Conservation (phyloP, 2,888 invertebrate species). For the Netelia inedita region DNA sequence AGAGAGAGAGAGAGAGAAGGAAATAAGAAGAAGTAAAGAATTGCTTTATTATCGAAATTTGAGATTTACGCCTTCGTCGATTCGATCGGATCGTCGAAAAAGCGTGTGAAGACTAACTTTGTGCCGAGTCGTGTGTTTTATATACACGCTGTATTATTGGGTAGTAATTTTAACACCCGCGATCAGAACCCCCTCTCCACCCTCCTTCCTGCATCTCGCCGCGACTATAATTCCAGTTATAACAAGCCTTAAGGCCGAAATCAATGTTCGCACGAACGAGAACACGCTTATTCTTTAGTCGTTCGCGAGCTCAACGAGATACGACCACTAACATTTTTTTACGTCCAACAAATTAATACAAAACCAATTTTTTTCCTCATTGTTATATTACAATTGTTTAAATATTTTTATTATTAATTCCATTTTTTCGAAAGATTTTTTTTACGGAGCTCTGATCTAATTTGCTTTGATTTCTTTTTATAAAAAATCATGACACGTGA, state of each 20-base stretch:
- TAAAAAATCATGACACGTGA: constrained; percentile 34
- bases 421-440: constrained; percentile 12
- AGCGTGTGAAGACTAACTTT: constrained; percentile 41
- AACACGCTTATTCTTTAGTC: constrained; percentile 37
- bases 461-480: constrained; percentile 4
- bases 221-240: constrained; percentile 70
- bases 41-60: constrained; percentile 68
- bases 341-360: background rate
- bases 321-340: background rate
- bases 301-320: constrained; percentile 33
- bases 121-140: constrained; percentile 23
- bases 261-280: constrained; percentile 65
- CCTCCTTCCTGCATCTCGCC: background rate
- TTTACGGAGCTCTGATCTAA: background rate
- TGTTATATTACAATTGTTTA: background rate
- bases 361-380: background rate
- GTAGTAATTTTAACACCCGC: constrained; percentile 75
- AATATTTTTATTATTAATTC: constrained; percentile 22
- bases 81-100: constrained; percentile 38
- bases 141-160: constrained; percentile 46
- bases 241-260: constrained; percentile 69
- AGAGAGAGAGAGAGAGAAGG: background rate
- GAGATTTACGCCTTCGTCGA: background rate
- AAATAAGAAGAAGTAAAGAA: constrained; percentile 30
- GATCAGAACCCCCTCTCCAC: constrained; percentile 22